These are phyloP conservation scores for Platypus cylindrus DNA, from an alignment of 2,888 invertebrate genomes.

Conservation along the genomic window DNA sequence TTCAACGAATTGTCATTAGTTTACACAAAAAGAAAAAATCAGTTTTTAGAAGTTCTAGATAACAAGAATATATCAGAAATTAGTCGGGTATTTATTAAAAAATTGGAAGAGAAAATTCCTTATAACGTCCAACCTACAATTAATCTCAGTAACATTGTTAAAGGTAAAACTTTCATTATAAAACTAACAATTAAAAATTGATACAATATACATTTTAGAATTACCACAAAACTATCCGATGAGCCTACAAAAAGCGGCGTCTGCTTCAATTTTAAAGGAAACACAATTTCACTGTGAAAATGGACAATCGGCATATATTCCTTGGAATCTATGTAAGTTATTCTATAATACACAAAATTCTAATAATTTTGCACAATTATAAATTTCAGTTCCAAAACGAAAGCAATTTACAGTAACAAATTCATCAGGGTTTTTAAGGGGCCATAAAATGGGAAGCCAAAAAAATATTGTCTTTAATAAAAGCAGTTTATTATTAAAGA, in stretches of 20 bases:
- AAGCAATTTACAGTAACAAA: slow-evolving; percentile 13
- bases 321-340: slow-evolving; percentile 26
- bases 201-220: slow-evolving; percentile 18
- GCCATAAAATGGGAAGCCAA: slow-evolving; percentile 14
- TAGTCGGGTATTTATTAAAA: slow-evolving; percentile 48
- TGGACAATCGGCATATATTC: slow-evolving; percentile 20
- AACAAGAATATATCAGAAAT: slow-evolving; percentile 44
- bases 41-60: slow-evolving; percentile 44
- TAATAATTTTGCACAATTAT: neutral
- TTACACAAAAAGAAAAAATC: neutral
- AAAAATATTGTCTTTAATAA: slow-evolving; percentile 15
- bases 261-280: slow-evolving; percentile 26
- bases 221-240: slow-evolving; percentile 29
- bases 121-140: slow-evolving; percentile 19
- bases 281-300: slow-evolving; percentile 15
- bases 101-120: slow-evolving; percentile 41
- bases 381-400: slow-evolving; percentile 18
- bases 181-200: neutral
- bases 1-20: slow-evolving; percentile 9
- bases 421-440: slow-evolving; percentile 7
- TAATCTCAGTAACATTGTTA: slow-evolving; percentile 23
- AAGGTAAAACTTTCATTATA: slow-evolving; percentile 20
- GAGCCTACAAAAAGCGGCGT: slow-evolving; percentile 30
- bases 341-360: slow-evolving; percentile 1
- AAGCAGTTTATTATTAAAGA: slow-evolving; percentile 4